phyloP scores from a whole-genome alignment of 2,888 invertebrate species.

The Hesperia comma region DNA sequence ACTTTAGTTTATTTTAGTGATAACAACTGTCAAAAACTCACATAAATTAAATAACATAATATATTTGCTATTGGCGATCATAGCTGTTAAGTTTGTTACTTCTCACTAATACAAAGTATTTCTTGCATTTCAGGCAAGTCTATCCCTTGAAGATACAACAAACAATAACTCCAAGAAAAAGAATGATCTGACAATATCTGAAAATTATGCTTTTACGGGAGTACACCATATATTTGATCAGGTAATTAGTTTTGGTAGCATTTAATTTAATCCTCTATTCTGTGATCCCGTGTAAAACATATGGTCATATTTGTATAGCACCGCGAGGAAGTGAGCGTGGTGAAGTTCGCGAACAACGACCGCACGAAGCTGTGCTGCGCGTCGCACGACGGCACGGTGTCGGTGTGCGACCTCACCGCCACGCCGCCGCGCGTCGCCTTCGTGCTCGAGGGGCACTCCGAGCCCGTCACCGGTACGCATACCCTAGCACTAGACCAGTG shows the following conservation, averaged over 20 bases:
- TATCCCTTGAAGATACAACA: constrained; percentile 64
- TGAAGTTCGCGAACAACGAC: constrained; percentile 94
- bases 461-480: constrained; percentile 87
- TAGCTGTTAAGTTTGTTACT: too few relatives aligned
- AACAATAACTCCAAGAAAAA: constrained; percentile 63
- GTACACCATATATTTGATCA: constrained; percentile 96
- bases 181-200: constrained; percentile 85
- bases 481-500: too few relatives aligned
- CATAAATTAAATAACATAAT: too few relatives aligned
- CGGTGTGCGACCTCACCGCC: constrained; percentile 90
- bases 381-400: constrained; percentile 90
- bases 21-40: too few relatives aligned
- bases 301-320: constrained; percentile 84
- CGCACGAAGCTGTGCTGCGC: constrained; percentile 90
- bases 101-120: neutral
- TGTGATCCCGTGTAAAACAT: too few relatives aligned
- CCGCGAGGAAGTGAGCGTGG: constrained; percentile 88
- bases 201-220: constrained; percentile 94
- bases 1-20: too few relatives aligned
- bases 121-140: constrained; percentile 61
- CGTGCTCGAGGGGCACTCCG: constrained; percentile 89
- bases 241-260: constrained; percentile 59
- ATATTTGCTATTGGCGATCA: too few relatives aligned
- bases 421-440: constrained; percentile 88
- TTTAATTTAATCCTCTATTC: neutral